Percentiles rank a stretch among this genome's conserved stretches.
Conservation (phyloP, 2,113 vertebrate species). For the Cinclus mexicanus region DNA sequence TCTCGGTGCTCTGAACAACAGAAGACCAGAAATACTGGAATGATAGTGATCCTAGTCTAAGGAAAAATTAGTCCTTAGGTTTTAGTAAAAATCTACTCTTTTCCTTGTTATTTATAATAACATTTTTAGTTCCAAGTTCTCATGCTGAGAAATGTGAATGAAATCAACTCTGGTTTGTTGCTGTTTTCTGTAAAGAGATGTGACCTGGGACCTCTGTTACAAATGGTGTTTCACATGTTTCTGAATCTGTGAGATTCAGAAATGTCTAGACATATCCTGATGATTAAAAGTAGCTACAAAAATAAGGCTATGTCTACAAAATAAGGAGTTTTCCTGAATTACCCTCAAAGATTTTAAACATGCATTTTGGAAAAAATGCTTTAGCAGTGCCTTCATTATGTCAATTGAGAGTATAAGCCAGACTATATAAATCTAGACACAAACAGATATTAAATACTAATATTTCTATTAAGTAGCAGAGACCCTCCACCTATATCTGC, state of each 20-base stretch:
- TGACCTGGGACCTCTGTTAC: background rate
- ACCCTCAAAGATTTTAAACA: background rate
- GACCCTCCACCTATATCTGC: background rate
- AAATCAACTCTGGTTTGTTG: background rate
- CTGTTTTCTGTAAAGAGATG: background rate
- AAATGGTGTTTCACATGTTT: background rate
- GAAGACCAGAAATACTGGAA: background rate
- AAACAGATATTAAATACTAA: background rate
- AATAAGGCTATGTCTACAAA: background rate
- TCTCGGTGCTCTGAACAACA: background rate
- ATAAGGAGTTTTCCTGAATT: background rate
- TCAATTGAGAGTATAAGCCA: background rate
- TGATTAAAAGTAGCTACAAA: background rate
- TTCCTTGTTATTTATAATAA: background rate
- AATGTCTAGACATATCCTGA: background rate
- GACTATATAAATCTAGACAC: background rate
- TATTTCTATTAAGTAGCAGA: background rate
- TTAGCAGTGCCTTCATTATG: background rate
- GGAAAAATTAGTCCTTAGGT: conserved; percentile 43
- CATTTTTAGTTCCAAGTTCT: background rate
- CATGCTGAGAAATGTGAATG: background rate
- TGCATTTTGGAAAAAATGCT: background rate
- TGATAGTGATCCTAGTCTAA: background rate
- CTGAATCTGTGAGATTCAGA: background rate
- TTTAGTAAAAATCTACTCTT: background rate